phyloP scores from a whole-genome alignment of 2,113 vertebrate species.

The Elephantulus edwardii region DNA sequence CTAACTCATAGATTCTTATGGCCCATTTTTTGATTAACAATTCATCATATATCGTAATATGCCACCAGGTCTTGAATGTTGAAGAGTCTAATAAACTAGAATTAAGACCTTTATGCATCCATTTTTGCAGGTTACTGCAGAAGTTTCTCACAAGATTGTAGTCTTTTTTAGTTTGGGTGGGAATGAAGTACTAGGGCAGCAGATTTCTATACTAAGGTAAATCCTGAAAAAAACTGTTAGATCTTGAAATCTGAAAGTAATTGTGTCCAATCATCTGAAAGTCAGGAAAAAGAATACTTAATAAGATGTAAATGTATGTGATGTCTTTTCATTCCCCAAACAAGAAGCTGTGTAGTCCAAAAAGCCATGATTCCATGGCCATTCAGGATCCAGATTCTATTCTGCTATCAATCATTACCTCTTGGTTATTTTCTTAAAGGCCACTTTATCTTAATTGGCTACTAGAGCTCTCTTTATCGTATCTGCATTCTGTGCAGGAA shows the following conservation, averaged over 20 bases:
- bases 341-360: background rate
- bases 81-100: background rate
- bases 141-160: background rate
- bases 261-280: background rate
- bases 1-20: too few species aligned
- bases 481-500: background rate
- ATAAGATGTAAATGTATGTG: background rate
- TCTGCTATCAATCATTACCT: background rate
- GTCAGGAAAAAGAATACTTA: background rate
- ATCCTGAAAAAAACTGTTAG: conserved; percentile 13
- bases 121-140: background rate
- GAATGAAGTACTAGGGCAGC: background rate
- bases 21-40: too few species aligned
- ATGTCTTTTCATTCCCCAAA: background rate
- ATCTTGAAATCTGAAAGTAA: conserved; percentile 4
- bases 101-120: background rate
- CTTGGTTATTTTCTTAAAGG: background rate
- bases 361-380: background rate
- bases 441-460: background rate
- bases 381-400: background rate
- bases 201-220: background rate
- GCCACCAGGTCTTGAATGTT: too few species aligned
- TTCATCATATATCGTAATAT: too few species aligned
- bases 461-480: background rate
- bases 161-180: background rate